A percentile compares a stretch with the other conserved stretches of the same genome.
These are phyloP conservation scores for Sisyra terminalis DNA, from an alignment of 2,888 invertebrate species.

Conservation along the genomic window DNA sequence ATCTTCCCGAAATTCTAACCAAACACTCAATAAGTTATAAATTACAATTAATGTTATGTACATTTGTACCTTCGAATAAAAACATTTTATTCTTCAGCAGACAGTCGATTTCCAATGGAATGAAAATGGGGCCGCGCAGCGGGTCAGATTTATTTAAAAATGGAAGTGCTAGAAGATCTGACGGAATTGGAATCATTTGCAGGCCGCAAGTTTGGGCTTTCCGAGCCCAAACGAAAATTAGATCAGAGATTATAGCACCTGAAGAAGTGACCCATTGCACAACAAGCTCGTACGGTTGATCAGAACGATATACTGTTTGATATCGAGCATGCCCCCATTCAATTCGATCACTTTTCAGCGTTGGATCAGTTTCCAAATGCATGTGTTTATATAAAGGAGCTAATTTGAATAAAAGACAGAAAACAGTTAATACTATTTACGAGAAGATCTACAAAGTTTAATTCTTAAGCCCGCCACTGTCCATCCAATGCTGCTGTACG, in stretches of 20 bases:
- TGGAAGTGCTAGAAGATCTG: constrained; percentile 90
- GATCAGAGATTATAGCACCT: constrained; percentile 83
- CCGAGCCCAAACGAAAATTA: constrained; percentile 75
- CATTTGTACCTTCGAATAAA: constrained; percentile 55
- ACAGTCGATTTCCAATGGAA: constrained; percentile 69
- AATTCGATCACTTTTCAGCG: constrained; percentile 70
- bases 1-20: constrained; percentile 71
- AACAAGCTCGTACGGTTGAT: constrained; percentile 86
- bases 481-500: no score
- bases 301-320: constrained; percentile 74
- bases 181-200: constrained; percentile 89
- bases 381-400: constrained; percentile 61
- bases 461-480: no score
- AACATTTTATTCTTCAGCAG: constrained; percentile 44
- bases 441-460: no score
- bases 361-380: constrained; percentile 72
- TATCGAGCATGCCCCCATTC: constrained; percentile 94
- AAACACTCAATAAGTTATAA: constrained; percentile 13
- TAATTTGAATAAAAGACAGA: constrained; percentile 20
- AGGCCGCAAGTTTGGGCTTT: constrained; percentile 78
- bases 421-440: no score
- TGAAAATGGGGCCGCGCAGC: constrained; percentile 85
- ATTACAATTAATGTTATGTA: background rate
- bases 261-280: constrained; percentile 96
- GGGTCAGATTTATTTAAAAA: constrained; percentile 92